These are phyloP conservation scores for Oxystoma pomonae DNA, from an alignment of 2,888 invertebrate species.

Conservation along the genomic window DNA sequence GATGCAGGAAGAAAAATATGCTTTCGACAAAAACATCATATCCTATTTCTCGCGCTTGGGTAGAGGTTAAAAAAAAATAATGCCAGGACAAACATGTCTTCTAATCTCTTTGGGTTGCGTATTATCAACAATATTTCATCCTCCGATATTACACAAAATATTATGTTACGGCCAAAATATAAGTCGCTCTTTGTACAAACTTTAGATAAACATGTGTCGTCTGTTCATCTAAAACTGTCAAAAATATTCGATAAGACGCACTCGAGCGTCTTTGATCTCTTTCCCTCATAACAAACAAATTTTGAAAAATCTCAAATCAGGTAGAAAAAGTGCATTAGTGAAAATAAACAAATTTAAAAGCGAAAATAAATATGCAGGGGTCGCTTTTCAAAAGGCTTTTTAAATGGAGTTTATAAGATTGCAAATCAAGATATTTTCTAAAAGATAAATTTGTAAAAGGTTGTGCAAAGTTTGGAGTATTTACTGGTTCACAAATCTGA, in stretches of 20 bases:
- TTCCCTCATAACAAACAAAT: conserved; percentile 15
- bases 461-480: conserved; percentile 32
- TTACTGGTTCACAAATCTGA: conserved; percentile 23
- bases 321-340: conserved; percentile 25
- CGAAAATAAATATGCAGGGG: conserved; percentile 13
- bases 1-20: conserved; percentile 18
- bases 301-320: conserved; percentile 19
- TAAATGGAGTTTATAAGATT: conserved; percentile 10
- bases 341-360: conserved; percentile 12
- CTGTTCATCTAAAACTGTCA: conserved; percentile 34
- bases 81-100: conserved; percentile 37
- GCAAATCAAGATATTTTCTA: conserved; percentile 28
- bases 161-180: conserved; percentile 35
- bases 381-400: conserved; percentile 17
- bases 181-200: conserved; percentile 28
- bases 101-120: conserved; percentile 31
- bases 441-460: conserved; percentile 29
- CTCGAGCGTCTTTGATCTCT: conserved; percentile 30
- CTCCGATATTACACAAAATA: conserved; percentile 40
- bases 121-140: conserved; percentile 9
- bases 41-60: conserved; percentile 36
- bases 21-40: conserved; percentile 28
- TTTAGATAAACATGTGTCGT: conserved; percentile 40
- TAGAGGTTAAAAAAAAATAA: conserved; percentile 35
- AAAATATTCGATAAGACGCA: conserved; percentile 34